Conservation (phyloP, 2,113 vertebrate genomes). For the Poeciliopsis retropinna region DNA sequence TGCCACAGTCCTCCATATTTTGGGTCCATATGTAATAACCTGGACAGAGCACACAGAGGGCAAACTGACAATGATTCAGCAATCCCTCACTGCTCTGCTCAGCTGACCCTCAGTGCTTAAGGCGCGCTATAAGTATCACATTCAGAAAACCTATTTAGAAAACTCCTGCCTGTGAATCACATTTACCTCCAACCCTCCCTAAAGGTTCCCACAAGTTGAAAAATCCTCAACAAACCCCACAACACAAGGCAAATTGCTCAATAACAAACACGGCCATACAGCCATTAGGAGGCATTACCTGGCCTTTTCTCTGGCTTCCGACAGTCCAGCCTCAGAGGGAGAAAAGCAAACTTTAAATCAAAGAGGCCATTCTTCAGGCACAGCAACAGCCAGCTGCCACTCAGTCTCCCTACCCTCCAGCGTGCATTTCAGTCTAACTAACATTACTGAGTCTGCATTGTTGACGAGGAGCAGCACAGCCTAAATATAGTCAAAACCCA, state of each 20-base stretch:
- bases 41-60: no score
- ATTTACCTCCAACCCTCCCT: background rate
- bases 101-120: constrained; percentile 2
- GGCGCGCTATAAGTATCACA: background rate
- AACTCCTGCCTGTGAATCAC: background rate
- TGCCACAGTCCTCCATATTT: background rate
- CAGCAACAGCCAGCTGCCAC: constrained; percentile 23
- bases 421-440: constrained; percentile 75
- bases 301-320: constrained; percentile 38
- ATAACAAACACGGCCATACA: constrained; percentile 1
- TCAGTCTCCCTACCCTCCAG: constrained; percentile 46
- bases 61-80: constrained; percentile 35
- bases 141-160: constrained; percentile 1
- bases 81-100: background rate
- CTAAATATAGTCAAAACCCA: constrained; percentile 89
- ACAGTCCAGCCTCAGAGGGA: constrained; percentile 29
- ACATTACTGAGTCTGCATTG: constrained; percentile 83
- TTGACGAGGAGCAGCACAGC: constrained; percentile 77
- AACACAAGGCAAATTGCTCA: no score
- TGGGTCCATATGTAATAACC: constrained; percentile 10
- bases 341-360: constrained; percentile 1
- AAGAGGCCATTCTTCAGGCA: constrained; percentile 45
- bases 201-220: no score
- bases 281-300: constrained; percentile 42
- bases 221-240: no score